Conservation (phyloP, 2,113 vertebrate genomes). For the Actinemys pallida region DNA sequence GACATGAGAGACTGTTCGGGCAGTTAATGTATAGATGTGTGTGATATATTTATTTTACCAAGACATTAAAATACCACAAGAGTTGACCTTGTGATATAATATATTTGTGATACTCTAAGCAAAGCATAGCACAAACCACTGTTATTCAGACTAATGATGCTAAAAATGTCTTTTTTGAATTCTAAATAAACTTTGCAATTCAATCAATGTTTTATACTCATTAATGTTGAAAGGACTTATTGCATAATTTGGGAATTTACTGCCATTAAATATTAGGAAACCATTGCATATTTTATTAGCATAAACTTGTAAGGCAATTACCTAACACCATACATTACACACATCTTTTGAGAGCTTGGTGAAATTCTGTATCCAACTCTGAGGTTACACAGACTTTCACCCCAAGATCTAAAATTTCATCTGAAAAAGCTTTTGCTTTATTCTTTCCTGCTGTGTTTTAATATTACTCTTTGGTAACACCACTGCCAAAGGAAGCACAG, state of each 20-base stretch:
- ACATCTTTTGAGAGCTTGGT: background rate
- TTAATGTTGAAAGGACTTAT: background rate
- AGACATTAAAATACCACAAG: background rate
- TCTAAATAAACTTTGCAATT: background rate
- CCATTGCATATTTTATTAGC: background rate
- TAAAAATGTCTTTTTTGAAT: background rate
- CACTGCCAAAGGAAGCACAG: background rate
- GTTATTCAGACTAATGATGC: background rate
- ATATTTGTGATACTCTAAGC: background rate
- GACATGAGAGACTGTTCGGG: background rate
- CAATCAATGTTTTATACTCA: background rate
- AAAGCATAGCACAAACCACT: background rate
- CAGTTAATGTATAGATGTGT: background rate
- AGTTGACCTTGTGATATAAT: background rate
- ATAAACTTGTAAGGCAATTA: background rate
- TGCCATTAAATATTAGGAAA: background rate
- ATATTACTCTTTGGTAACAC: background rate
- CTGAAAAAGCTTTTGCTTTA: background rate
- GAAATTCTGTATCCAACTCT: background rate
- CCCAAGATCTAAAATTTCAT: background rate
- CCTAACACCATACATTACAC: background rate
- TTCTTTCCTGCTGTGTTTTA: background rate
- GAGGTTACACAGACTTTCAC: background rate
- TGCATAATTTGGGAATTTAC: background rate
- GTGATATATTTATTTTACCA: background rate